Evolutionary conservation across 2,113 vertebrate genomes (phyloP), one percentile per base, ranked within the genome.

Genomic region (Tretioscincus oriximinensis): DNA sequence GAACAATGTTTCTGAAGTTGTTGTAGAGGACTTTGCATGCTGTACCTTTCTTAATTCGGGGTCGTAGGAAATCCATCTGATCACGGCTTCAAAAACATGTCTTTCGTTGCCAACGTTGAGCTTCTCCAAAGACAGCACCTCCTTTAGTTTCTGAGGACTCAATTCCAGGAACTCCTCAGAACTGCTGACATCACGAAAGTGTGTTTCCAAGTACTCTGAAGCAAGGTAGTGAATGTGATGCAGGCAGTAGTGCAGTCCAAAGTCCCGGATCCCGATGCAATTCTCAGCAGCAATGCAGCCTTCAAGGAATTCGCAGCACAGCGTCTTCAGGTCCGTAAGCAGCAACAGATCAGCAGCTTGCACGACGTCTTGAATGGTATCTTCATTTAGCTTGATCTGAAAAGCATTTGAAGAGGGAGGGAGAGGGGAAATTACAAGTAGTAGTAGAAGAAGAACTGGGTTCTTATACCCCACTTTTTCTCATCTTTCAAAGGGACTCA

Each of bases 301-400:
- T 93, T 99, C 97, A 72, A 99, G 76, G 92, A 99, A 99, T 95
- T 99, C 97, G 75, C 98, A 99, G 94, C 98, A 99, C 87, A 99
- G 93, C 9, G 93, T 91, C 94, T 99, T 99, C 9, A 99, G 97
- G 90, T 99, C 98, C 0, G 97, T 98, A 88, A 99, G 96, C 82
- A 99, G 97, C 67, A 99, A 96, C 78, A 99, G 95, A 93, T 99
- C 98, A 0, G 98, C 98, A 0, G 98, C 98, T 89, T 99, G 98
- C 21, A 99, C 97, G 86, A 99, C 96, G 81, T 99, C 98, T 90
- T 99, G 98, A 92, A 99, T 97, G 45, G 97, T 99, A 28, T 99
- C 98, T 93, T 99, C 98, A 73, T 93, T 98, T 85, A 99, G 94
- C 70, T 93, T 95, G 90, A 99, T 98, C 98, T 99, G 93, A 22